Base-by-base conservation (phyloP, 2,797 vertebrate genomes). In the Brachyalestes nurse region DNA sequence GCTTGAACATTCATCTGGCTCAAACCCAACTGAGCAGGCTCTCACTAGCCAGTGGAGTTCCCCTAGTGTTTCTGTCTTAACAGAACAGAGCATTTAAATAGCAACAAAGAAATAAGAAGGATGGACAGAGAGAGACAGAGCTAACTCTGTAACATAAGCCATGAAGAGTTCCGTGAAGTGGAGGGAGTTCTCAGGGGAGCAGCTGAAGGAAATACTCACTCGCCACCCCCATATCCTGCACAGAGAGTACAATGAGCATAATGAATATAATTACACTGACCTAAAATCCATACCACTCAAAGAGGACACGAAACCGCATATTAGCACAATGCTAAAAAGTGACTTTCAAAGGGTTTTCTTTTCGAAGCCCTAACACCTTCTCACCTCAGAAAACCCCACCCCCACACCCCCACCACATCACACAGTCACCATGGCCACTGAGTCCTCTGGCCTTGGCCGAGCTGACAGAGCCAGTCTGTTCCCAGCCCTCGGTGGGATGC, bases 261-360 rank as follows among this genome's bases (percentile, higher is more conserved):
- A 72, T 51, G 61, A 65, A 72, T 70, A 75, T 83, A 83, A 87
- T 81, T 82, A 80, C 34, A 34, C 60, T 72, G 75, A 51, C 75
- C 78, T 61, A 71, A 77, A 49, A 9, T 78, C 64, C 64, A 76
- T 72, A 80, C 65, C 78, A 69, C 42, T 65, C 64, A 42, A 64
- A 45, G 55, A 78, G 42, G 23, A 80, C 62, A 17, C 13, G 71
- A 78, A 8, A 70, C 71, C 67, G 53, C 74, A 80, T 34, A 73
- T 72, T 60, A 74, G 34, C 28, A 78, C 25, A 77, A 5, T 12
- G 47, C 12, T 61, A 9, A 64, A 74, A 55, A 25, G 12, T 69
- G 55, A 58, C 42, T 49, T 47, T 23, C 42, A 58, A 58, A 74
- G 65, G 74, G 80, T 71, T 58, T 49, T 21, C 23, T 69, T 17